Conservation (phyloP, 2,113 vertebrate species). For the Poeciliopsis turrubarensis region DNA sequence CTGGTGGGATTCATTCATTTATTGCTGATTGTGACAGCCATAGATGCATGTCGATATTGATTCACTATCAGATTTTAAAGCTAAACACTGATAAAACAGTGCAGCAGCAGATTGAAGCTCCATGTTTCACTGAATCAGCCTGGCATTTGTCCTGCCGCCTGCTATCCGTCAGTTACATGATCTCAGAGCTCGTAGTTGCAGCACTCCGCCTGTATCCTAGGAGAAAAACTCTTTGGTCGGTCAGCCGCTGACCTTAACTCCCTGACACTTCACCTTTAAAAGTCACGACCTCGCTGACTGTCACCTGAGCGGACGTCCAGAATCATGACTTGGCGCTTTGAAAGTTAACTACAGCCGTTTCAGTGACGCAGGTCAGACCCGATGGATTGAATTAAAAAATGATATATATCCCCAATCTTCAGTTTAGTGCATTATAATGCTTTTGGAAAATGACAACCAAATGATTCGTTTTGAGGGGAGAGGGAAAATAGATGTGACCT, state of each 20-base stretch:
- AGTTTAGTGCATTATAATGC: not conserved
- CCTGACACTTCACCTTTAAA: conserved; percentile 75
- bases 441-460: conserved; percentile 12
- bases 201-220: conserved; percentile 17
- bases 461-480: conserved; percentile 21
- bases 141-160: conserved; percentile 57
- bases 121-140: conserved; percentile 18
- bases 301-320: conserved; percentile 41
- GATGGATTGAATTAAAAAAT: not conserved
- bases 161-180: conserved; percentile 69
- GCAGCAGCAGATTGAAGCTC: conserved; percentile 7
- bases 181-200: conserved; percentile 38
- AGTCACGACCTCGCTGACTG: conserved; percentile 59
- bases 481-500: conserved; percentile 56
- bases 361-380: not conserved
- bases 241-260: conserved; percentile 37
- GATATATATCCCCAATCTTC: not conserved
- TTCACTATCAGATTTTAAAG: not conserved
- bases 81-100: not conserved
- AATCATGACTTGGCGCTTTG: conserved; percentile 39
- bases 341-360: conserved; percentile 38
- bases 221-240: conserved; percentile 15
- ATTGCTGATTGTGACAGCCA: too few relatives aligned
- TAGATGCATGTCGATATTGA: too few relatives aligned
- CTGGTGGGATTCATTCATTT: too few relatives aligned